Evolutionary conservation across 2,888 invertebrate genomes (phyloP), one percentile per base, ranked within the genome.

Genomic region (Drosophila mimetica): DNA sequence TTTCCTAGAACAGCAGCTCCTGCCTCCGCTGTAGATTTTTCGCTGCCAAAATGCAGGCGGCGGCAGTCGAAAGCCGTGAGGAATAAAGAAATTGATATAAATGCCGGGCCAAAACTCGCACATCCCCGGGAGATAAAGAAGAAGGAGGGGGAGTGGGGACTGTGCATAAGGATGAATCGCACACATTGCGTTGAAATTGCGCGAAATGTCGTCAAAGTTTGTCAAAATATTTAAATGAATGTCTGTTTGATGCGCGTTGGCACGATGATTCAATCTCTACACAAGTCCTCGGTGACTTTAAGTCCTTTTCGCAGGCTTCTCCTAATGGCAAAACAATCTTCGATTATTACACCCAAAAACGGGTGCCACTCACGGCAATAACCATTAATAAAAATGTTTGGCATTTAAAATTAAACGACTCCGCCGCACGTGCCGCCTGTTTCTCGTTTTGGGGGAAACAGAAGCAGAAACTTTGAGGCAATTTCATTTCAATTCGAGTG

Each of bases 11-110:
- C 25, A 30, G 34, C 25, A 30, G 34, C 46, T 39, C 36, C 44
- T 50, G 51, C 77, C 64, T 46, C 47, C 58, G 7, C 32, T 8
- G n/a, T 53, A 59, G 34, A 28, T 14, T 52, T 46, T 20, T 30
- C 41, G 32, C 28, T 63, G 60, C 58, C 52, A 58, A 74, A 71
- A 65, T 81, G 80, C 83, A 80, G 73, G 71, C 69, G 73, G 71
- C 69, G 59, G 46, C 50, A 42, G 55, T 57, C 44, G 54, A 50
- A 64, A 65, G 52, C 54, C 69, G 72, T 46, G 52, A 47, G 80
- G 72, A 75, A 83, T 83, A 77, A 83, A 80, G 84, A 86, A 86
- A 82, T 86, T 80, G 86, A 82, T 82, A 86, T 86, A 86, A 84
- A 82, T 84, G 82, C 74, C 65, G 73, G 48, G 71, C 71, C 67